Percentiles rank a stretch among this genome's conserved stretches.
Evolutionary conservation across 1,140 invertebrate species (phyloP).

Genomic region (Pseudomyrmex cubaensis): DNA sequence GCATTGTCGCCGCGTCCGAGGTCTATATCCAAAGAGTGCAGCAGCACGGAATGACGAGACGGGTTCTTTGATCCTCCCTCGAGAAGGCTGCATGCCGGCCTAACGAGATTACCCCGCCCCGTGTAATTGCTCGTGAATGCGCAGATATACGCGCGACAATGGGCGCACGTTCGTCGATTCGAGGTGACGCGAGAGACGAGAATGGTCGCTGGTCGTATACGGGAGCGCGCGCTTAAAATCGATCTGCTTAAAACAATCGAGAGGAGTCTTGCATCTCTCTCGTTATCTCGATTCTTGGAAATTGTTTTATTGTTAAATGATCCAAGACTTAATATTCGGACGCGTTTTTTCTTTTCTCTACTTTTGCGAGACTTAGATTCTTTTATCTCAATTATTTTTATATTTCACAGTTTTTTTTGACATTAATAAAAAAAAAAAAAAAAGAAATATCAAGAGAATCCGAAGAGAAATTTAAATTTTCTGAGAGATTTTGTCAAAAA

Average conservation of each 20-base stretch:
- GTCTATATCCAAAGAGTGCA: slow-evolving; percentile 67
- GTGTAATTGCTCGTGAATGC: slow-evolving; percentile 80
- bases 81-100: slow-evolving; percentile 63
- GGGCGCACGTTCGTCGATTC: slow-evolving; percentile 63
- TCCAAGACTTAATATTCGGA: background rate
- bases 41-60: slow-evolving; percentile 74
- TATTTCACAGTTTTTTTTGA: no score
- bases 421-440: no score
- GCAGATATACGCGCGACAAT: slow-evolving; percentile 78
- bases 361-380: no score
- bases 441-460: no score
- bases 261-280: background rate
- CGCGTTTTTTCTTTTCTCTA: no score
- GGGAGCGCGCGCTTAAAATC: slow-evolving; percentile 9
- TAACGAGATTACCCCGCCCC: slow-evolving; percentile 81
- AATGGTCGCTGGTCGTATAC: no score
- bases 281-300: background rate
- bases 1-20: slow-evolving; percentile 61
- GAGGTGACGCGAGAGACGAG: slow-evolving; percentile 59
- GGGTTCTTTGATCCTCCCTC: slow-evolving; percentile 78
- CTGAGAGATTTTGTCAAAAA: no score
- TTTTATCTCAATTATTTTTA: no score
- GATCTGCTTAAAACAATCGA: slow-evolving; percentile 15
- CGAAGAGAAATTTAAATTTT: no score
- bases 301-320: background rate